phyloP scores from a whole-genome alignment of 1,140 invertebrate species.

The Penaeus indicus region DNA sequence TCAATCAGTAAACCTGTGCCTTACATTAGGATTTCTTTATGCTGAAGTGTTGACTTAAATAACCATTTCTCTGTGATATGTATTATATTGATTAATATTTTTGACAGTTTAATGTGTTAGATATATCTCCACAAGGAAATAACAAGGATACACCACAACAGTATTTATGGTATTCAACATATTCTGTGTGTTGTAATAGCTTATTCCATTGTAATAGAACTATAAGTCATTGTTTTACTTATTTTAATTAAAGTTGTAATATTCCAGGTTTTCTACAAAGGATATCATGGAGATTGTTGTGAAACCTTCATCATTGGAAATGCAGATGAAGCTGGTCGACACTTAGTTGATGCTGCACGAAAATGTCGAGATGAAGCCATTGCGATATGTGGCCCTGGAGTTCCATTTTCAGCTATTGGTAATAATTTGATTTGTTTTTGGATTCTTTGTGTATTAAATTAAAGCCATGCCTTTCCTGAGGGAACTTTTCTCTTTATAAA shows the following conservation, averaged over 20 bases:
- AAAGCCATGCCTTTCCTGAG: neutral
- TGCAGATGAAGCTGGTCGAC: slow-evolving; percentile 81
- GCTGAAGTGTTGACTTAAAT: no score
- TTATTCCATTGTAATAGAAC: no score
- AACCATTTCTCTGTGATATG: no score
- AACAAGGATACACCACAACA: no score
- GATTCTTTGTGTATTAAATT: neutral
- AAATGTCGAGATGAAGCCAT: slow-evolving; percentile 83
- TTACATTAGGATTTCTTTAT: no score
- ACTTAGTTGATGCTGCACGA: slow-evolving; percentile 80
- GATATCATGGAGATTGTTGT: slow-evolving; percentile 94
- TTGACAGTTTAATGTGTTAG: no score
- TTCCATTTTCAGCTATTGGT: slow-evolving; percentile 83
- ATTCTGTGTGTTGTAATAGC: no score
- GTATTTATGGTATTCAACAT: no score
- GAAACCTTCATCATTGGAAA: slow-evolving; percentile 87
- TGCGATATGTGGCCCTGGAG: slow-evolving; percentile 81
- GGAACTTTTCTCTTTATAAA: no score
- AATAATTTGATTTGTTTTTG: slow-evolving; percentile 65
- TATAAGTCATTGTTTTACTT: neutral
- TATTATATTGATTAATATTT: no score
- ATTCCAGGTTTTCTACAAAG: slow-evolving; percentile 84
- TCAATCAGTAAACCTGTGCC: no score
- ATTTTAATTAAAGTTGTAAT: slow-evolving; percentile 39
- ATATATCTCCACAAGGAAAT: no score